Conservation (phyloP, 2,888 invertebrate genomes). For the Globia sparganii region DNA sequence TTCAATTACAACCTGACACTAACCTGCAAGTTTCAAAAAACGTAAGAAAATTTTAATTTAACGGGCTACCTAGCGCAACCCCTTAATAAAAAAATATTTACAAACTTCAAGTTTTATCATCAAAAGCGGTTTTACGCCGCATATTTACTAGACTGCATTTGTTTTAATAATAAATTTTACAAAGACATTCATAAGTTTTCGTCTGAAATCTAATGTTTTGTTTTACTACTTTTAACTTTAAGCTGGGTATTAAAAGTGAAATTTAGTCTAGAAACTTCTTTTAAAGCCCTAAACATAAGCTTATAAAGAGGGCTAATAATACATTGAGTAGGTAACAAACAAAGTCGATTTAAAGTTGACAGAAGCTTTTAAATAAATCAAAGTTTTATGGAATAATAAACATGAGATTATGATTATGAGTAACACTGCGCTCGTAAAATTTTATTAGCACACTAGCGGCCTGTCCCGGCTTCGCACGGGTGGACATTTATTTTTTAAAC, state of each 20-base stretch:
- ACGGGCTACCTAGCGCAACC: background rate
- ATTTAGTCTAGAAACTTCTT: slow-evolving; percentile 37
- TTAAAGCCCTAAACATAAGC: slow-evolving; percentile 29
- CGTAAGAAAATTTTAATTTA: background rate
- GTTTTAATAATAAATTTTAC: slow-evolving; percentile 46
- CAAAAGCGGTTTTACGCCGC: slow-evolving; percentile 40
- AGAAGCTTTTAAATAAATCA: slow-evolving; percentile 19
- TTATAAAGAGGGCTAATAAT: slow-evolving; percentile 41
- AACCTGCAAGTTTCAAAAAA: background rate
- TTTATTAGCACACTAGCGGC: background rate
- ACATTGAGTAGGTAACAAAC: slow-evolving; percentile 41
- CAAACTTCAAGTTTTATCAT: slow-evolving; percentile 59
- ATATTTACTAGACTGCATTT: slow-evolving; percentile 55
- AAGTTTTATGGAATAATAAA: slow-evolving; percentile 27
- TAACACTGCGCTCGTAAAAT: background rate
- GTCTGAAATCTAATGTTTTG: slow-evolving; percentile 44
- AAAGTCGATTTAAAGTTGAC: slow-evolving; percentile 39
- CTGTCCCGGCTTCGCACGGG: no score
- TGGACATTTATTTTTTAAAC: no score
- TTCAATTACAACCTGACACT: background rate
- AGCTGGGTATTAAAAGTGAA: slow-evolving; percentile 44
- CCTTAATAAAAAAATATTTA: slow-evolving; percentile 68
- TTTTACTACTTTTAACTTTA: slow-evolving; percentile 52
- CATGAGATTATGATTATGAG: slow-evolving; percentile 17
- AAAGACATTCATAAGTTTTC: slow-evolving; percentile 53